These are phyloP conservation scores for Xenopus petersii DNA, from an alignment of 2,797 vertebrate genomes.

Conservation along the genomic window DNA sequence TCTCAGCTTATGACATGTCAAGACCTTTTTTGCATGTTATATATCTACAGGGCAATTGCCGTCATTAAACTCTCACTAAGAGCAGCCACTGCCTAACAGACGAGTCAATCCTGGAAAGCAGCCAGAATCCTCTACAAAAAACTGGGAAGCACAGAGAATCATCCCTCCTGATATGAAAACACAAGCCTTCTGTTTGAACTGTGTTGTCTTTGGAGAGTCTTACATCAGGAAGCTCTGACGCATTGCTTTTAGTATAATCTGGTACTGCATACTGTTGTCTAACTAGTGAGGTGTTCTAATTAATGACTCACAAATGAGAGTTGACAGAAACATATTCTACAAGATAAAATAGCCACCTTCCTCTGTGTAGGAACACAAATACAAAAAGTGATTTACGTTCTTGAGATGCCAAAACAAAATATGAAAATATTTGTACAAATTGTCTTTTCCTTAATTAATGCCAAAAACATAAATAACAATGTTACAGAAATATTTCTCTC, in stretches of 20 bases:
- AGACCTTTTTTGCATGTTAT: no score
- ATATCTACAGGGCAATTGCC: not conserved
- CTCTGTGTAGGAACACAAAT: no score
- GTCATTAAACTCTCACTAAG: slow-evolving; percentile 1
- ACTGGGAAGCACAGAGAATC: slow-evolving; percentile 10
- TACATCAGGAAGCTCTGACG: not conserved
- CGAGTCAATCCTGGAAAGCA: slow-evolving; percentile 1
- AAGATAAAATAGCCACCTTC: no score
- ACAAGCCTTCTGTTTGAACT: slow-evolving; percentile 1
- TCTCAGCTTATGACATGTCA: no score
- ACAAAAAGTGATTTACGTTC: no score
- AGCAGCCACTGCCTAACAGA: not conserved
- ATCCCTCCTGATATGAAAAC: slow-evolving; percentile 23
- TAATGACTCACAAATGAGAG: no score
- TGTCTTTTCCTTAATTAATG: no score
- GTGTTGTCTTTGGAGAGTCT: slow-evolving; percentile 1
- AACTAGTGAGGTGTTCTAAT: not conserved
- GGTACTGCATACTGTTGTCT: not conserved
- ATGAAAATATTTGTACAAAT: no score
- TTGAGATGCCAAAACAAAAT: no score
- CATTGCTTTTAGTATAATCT: not conserved
- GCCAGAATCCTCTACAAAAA: not conserved
- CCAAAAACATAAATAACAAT: no score
- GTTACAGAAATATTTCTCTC: no score
- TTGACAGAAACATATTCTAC: no score